Evolutionary conservation across 2,888 invertebrate species (phyloP).

Genomic region (Muschampia plurimacula): DNA sequence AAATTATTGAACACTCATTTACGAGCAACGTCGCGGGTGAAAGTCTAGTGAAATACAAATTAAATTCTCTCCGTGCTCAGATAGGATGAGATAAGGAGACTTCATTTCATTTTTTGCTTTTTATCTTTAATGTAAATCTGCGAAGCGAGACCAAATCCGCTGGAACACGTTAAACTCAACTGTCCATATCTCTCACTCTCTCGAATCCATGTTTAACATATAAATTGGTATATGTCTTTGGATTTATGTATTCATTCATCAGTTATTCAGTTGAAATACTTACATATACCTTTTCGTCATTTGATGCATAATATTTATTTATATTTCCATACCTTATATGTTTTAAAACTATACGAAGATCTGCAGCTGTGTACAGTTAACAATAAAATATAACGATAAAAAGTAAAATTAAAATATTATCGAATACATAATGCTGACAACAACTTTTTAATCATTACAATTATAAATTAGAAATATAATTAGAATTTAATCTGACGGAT

Average conservation of each 20-base stretch:
- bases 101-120: conserved; percentile 17
- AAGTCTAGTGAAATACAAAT: conserved; percentile 6
- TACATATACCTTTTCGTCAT: no score
- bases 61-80: conserved; percentile 6
- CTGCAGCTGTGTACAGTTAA: no score
- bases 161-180: conserved; percentile 6
- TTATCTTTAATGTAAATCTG: conserved; percentile 17
- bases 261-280: no score
- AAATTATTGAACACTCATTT: background rate
- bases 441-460: no score
- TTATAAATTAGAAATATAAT: no score
- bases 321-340: no score
- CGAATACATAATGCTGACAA: no score
- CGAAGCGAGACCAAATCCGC: conserved; percentile 15
- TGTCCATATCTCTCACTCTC: conserved; percentile 14
- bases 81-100: conserved; percentile 13
- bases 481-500: background rate
- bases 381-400: no score
- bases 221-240: background rate
- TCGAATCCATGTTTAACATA: conserved; percentile 4
- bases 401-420: no score
- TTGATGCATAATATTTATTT: no score
- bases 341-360: no score
- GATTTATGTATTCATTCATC: background rate
- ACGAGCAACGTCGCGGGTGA: background rate